A percentile compares a stretch with the other conserved stretches of the same genome.
Evolutionary conservation across 2,888 invertebrate genomes (phyloP).

Genomic region (Aspidiotus destructor): DNA sequence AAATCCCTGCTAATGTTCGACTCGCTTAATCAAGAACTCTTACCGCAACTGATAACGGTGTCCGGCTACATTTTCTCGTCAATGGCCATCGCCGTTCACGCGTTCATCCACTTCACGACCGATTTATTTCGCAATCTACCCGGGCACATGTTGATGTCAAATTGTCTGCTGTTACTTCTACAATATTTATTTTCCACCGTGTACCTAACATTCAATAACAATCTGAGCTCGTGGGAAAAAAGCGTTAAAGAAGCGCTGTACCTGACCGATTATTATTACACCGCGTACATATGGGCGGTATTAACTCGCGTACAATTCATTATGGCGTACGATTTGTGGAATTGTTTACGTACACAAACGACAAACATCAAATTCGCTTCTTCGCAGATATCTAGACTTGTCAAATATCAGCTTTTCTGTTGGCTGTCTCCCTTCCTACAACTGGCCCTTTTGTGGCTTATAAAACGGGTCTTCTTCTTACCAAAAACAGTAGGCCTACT

Average conservation of each 20-base stretch:
- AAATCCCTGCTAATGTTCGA: no score
- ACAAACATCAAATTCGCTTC: slow-evolving; percentile 16
- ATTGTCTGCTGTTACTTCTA: slow-evolving; percentile 19
- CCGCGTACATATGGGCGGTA: slow-evolving; percentile 26
- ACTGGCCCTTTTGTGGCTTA: slow-evolving; percentile 14
- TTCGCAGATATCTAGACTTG: slow-evolving; percentile 10
- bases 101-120: slow-evolving; percentile 20
- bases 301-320: slow-evolving; percentile 23
- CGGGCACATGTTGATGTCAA: slow-evolving; percentile 18
- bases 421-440: slow-evolving; percentile 27
- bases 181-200: slow-evolving; percentile 18
- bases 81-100: slow-evolving; percentile 27
- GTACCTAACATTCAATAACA: slow-evolving; percentile 16
- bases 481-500: not conserved
- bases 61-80: slow-evolving; percentile 17
- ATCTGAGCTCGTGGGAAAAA: not conserved
- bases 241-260: not conserved
- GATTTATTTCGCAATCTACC: slow-evolving; percentile 27
- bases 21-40: no score
- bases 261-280: slow-evolving; percentile 15
- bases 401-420: slow-evolving; percentile 21
- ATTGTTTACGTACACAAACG: slow-evolving; percentile 17
- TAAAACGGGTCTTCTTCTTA: not conserved
- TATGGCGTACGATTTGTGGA: slow-evolving; percentile 28
- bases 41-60: not conserved